A percentile compares a stretch with the other conserved stretches of the same genome.
phyloP scores from a whole-genome alignment of 2,888 invertebrate species.

The Eurytoma adleriae region DNA sequence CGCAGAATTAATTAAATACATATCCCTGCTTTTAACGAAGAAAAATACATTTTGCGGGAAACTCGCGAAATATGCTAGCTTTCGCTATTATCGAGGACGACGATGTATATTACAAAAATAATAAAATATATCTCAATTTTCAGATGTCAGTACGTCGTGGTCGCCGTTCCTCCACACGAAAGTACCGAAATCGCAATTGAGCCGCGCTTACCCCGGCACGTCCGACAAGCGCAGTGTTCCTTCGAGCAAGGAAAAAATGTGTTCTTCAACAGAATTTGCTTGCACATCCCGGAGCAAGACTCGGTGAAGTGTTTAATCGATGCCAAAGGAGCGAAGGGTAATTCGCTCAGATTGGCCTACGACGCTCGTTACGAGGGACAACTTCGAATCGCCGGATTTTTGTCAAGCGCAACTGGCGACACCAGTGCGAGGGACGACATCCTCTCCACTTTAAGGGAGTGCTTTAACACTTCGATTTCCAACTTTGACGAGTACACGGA shows the following conservation, averaged over 20 bases:
- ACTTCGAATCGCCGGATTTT: conserved; percentile 62
- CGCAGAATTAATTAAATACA: too few relatives aligned
- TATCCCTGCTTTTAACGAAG: too few relatives aligned
- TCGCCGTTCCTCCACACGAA: conserved; percentile 65
- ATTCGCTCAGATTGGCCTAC: conserved; percentile 59
- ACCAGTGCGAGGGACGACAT: conserved; percentile 19
- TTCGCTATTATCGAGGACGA: too few relatives aligned
- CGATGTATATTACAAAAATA: background rate
- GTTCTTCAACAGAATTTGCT: conserved; percentile 62
- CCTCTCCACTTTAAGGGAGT: conserved; percentile 51
- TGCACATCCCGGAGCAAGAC: conserved; percentile 53
- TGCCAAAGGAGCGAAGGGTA: conserved; percentile 52
- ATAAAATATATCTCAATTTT: conserved; percentile 9
- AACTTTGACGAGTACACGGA: conserved; percentile 49
- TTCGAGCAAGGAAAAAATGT: conserved; percentile 58
- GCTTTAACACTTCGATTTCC: conserved; percentile 49
- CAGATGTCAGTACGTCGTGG: conserved; percentile 65
- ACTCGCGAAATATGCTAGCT: too few relatives aligned
- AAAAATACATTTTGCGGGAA: too few relatives aligned
- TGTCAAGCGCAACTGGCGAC: conserved; percentile 36
- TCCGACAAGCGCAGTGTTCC: conserved; percentile 51
- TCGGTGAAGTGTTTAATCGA: conserved; percentile 59
- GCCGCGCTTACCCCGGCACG: conserved; percentile 50
- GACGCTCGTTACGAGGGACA: conserved; percentile 58
- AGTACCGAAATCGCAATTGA: conserved; percentile 60